Conservation (phyloP, 2,888 invertebrate genomes). For the Microctonus brassicae region DNA sequence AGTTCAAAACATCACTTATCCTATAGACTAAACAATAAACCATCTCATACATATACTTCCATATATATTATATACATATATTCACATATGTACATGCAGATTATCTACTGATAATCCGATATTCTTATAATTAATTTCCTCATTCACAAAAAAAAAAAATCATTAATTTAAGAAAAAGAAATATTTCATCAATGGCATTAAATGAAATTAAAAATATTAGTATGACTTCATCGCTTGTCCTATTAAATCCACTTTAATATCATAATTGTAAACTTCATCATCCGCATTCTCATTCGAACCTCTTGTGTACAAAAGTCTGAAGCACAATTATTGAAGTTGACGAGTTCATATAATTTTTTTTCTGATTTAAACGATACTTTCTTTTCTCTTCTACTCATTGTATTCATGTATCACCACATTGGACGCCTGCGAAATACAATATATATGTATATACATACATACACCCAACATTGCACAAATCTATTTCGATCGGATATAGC, state of each 20-base stretch:
- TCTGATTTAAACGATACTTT: no score
- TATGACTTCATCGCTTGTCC: no score
- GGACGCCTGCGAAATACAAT: background rate
- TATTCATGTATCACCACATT: background rate
- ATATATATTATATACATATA: background rate
- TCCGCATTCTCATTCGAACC: no score
- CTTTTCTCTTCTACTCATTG: background rate
- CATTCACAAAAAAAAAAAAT: background rate
- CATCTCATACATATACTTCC: background rate
- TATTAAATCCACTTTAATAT: no score
- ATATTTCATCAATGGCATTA: no score
- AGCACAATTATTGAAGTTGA: background rate
- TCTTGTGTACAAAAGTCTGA: constrained; percentile 62
- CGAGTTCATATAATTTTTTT: no score
- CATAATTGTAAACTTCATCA: no score
- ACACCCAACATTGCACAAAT: background rate
- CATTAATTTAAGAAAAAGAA: background rate
- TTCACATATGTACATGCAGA: no score
- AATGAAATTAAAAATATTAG: background rate
- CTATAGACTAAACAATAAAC: background rate
- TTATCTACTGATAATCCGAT: no score
- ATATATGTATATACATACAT: background rate
- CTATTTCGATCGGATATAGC: background rate
- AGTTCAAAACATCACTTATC: background rate
- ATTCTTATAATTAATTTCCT: no score